These are phyloP conservation scores for Coelopa pilipes DNA, from an alignment of 2,888 invertebrate species.

Conservation along the genomic window DNA sequence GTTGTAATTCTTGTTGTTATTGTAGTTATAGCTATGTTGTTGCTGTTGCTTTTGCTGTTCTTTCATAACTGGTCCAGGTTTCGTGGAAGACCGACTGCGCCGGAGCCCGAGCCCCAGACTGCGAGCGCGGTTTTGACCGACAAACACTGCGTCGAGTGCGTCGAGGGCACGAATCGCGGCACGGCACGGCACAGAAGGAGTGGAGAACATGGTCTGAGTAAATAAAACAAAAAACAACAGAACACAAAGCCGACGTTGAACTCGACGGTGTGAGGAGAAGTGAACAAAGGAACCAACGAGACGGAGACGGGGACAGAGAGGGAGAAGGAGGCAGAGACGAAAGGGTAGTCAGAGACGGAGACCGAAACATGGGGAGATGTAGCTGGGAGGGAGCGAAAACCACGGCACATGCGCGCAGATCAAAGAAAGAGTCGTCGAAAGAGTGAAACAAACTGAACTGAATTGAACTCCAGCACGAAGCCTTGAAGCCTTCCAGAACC, in stretches of 20 bases:
- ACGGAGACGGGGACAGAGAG: too few species aligned
- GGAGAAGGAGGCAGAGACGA: neutral
- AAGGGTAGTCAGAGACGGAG: neutral
- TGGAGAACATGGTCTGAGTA: neutral
- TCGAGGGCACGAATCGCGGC: slow-evolving; percentile 3
- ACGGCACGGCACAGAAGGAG: neutral
- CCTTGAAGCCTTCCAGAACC: too few species aligned
- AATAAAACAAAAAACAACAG: too few species aligned
- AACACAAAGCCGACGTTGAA: neutral
- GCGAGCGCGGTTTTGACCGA: slow-evolving; percentile 60
- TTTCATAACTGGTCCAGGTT: slow-evolving; percentile 66
- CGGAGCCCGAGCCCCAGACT: neutral
- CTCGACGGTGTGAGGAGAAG: too few species aligned
- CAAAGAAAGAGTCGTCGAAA: too few species aligned
- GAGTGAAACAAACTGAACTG: too few species aligned
- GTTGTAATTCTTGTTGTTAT: slow-evolving; percentile 49
- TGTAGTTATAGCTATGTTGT: slow-evolving; percentile 20
- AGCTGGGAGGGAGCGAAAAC: too few species aligned
- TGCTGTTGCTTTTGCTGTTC: slow-evolving; percentile 46
- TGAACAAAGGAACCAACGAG: too few species aligned
- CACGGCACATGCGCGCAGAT: too few species aligned
- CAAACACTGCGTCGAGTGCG: slow-evolving; percentile 50
- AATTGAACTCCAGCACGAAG: too few species aligned
- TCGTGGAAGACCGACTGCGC: slow-evolving; percentile 59
- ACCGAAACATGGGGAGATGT: too few species aligned